Percentiles rank a stretch among this genome's conserved stretches.
Conservation (phyloP, 1,140 invertebrate genomes). For the Apis florea region DNA sequence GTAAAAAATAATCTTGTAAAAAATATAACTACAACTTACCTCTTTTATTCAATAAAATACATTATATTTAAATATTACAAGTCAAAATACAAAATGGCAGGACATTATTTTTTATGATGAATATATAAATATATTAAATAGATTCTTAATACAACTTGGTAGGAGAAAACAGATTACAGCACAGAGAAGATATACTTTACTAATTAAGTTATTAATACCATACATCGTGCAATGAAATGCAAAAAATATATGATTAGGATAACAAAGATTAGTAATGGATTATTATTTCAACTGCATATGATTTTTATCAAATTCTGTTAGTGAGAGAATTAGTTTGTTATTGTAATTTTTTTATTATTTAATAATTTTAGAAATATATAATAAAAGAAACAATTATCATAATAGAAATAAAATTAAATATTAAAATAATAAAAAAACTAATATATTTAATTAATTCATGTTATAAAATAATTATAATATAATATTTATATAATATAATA, state of each 20-base stretch:
- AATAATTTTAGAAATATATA: not conserved
- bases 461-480: not conserved
- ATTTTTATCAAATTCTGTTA: constrained; percentile 13
- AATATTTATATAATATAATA: not conserved
- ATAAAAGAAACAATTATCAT: not conserved
- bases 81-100: not conserved
- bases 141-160: constrained; percentile 15
- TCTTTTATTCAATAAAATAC: not conserved
- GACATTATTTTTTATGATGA: constrained; percentile 6
- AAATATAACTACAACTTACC: not conserved
- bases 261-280: constrained; percentile 29
- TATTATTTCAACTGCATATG: not conserved
- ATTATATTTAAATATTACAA: constrained; percentile 11
- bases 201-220: constrained; percentile 67
- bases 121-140: constrained; percentile 22
- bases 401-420: not conserved
- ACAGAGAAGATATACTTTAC: constrained; percentile 11
- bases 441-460: not conserved
- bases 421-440: too few species aligned
- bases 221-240: constrained; percentile 70
- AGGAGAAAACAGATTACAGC: constrained; percentile 9
- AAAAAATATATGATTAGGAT: constrained; percentile 43
- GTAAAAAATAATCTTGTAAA: not conserved
- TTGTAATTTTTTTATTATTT: not conserved
- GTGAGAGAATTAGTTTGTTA: constrained; percentile 6